A percentile compares a stretch with the other conserved stretches of the same genome.
These are phyloP conservation scores for Neolamprologus falcicula DNA, from an alignment of 2,113 vertebrate genomes.

Conservation along the genomic window DNA sequence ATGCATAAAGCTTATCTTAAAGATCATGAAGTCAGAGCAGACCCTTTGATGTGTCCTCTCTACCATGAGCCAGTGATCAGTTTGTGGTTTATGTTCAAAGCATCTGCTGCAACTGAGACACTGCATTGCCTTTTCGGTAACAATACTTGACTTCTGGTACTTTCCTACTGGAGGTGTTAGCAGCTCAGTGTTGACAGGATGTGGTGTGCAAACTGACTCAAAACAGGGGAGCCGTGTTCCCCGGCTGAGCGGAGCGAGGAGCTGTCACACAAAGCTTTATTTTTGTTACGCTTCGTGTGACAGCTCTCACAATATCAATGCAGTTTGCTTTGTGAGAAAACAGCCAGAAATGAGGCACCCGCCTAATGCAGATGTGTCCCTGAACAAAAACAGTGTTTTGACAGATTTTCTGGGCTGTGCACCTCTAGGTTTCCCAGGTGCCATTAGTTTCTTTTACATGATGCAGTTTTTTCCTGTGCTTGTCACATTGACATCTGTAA, in stretches of 20 bases:
- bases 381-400: not conserved
- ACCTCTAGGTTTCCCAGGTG: not conserved
- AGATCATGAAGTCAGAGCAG: not conserved
- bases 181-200: constrained; percentile 46
- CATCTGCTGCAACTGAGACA: not conserved
- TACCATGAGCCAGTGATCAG: not conserved
- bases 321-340: not conserved
- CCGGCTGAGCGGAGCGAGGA: not conserved
- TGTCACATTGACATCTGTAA: not conserved
- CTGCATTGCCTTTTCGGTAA: not conserved
- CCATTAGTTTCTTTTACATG: not conserved
- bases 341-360: not conserved
- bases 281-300: not conserved
- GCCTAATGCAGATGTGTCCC: not conserved
- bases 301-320: not conserved
- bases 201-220: constrained; percentile 45
- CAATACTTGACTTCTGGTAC: not conserved
- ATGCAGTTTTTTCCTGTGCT: not conserved
- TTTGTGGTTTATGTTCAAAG: not conserved
- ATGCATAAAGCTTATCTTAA: not conserved
- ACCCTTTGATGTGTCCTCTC: not conserved
- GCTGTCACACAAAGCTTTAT: not conserved
- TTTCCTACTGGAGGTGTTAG: constrained; percentile 3
- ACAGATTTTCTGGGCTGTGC: not conserved
- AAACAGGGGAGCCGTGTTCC: not conserved